phyloP scores from a whole-genome alignment of 2,113 vertebrate species.

The Otus sunia region DNA sequence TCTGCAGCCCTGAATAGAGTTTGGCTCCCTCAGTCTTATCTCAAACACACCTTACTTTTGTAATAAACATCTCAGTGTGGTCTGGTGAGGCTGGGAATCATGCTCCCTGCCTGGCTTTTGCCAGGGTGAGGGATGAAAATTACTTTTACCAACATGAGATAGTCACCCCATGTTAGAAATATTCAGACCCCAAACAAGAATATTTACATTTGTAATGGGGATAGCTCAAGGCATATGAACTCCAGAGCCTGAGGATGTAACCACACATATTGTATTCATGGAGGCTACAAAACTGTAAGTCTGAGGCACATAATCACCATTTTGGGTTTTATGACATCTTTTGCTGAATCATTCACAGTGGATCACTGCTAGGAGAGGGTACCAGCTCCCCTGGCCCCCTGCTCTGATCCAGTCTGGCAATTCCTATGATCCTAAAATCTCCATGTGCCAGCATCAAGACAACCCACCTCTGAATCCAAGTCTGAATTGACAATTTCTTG shows the following conservation, averaged over 20 bases:
- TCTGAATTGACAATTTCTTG: background rate
- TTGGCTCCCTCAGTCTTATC: background rate
- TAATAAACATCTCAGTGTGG: background rate
- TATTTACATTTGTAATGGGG: background rate
- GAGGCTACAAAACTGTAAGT: background rate
- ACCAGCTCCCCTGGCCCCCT: background rate
- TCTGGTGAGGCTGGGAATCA: background rate
- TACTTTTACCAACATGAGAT: background rate
- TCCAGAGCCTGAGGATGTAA: background rate
- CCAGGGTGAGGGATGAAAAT: background rate
- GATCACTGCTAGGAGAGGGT: background rate
- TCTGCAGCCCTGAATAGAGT: background rate
- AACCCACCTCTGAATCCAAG: background rate
- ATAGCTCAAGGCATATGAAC: background rate
- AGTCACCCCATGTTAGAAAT: background rate
- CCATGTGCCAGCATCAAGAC: background rate
- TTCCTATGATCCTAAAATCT: background rate
- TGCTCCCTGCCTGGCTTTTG: background rate
- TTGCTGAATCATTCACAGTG: background rate
- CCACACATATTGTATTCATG: background rate
- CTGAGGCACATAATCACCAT: background rate
- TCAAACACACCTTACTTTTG: background rate
- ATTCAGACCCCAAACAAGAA: background rate
- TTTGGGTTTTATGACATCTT: background rate
- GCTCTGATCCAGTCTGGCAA: background rate